Base-by-base conservation (phyloP, 2,113 vertebrate species). In the Pyrgilauda ruficollis region DNA sequence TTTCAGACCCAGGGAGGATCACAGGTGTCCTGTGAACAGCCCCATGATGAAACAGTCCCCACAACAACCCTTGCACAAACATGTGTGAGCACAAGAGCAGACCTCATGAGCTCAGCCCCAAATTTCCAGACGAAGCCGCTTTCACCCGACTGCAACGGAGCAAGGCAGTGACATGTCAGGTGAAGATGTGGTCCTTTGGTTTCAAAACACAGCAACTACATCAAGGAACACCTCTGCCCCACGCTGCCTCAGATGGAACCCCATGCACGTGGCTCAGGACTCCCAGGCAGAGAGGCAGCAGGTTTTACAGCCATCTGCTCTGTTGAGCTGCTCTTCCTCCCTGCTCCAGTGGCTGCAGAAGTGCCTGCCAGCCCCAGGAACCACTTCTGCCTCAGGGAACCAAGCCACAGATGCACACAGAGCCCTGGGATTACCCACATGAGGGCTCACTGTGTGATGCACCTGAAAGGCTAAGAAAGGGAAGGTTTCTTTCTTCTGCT, bases 81-180 rank as follows among this genome's bases (percentile, higher is more conserved):
- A 0, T 1, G 12, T 12, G 31, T 3, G 11, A 35, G 39, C 72
- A 47, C 14, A 19, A 10, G 43, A 81, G 46, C 37, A 75, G 62
- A 44, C 15, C 15, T 17, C 33, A n/a, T 1, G 24, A 91, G 58
- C 79, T 87, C 72, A 67, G 70, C 33, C 46, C 15, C 37, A 11
- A 24, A 73, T 33, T 80, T 46, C 55, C 5, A 0, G 33, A 41
- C 10, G 23, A 52, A 68, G 74, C 79, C 4, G 5, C 35, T 2
- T 8, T 47, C 1, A 1, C 23, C 62, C 21, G 20, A 33, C 41
- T 18, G 30, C 2, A 4, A 12, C 0, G 0, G 59, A 90, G 46
- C 37, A 69, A 89, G 22, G 53, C 49, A 63, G 21, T 1, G 26
- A 76, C 30, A 59, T 0, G 16, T 2, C 23, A 47, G 37, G 35